Conservation (phyloP, 1,140 invertebrate genomes). For the Rhyacophila brunnea region DNA sequence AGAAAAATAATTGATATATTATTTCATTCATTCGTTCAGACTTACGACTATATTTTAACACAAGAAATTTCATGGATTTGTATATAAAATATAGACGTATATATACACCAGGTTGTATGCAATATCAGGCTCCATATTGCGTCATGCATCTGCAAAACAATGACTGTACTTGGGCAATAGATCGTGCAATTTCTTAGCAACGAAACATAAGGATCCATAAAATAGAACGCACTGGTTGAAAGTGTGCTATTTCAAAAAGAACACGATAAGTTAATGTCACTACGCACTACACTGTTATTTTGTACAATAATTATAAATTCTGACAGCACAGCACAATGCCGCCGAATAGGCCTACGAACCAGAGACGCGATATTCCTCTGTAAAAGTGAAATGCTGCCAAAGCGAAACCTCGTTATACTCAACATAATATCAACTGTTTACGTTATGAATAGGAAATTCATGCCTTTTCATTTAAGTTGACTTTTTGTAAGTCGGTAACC, state of each 20-base stretch:
- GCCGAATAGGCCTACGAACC: conserved; percentile 56
- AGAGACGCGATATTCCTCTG: conserved; percentile 55
- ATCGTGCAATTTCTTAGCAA: neutral
- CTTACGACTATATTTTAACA: too few relatives aligned
- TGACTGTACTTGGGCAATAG: neutral
- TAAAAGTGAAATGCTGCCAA: conserved; percentile 51
- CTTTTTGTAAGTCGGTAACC: conserved; percentile 56
- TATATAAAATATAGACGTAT: too few relatives aligned
- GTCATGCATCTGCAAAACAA: neutral
- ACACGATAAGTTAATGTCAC: neutral
- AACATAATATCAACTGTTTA: conserved; percentile 46
- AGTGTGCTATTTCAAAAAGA: neutral
- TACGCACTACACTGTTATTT: conserved; percentile 9
- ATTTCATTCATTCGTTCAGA: too few relatives aligned
- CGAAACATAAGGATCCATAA: neutral
- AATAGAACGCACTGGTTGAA: neutral
- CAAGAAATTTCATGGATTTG: too few relatives aligned
- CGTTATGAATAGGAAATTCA: conserved; percentile 54
- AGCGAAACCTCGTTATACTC: conserved; percentile 56
- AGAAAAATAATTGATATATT: too few relatives aligned
- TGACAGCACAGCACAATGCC: conserved; percentile 30
- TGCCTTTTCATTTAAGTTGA: conserved; percentile 68
- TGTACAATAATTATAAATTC: neutral
- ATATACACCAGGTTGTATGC: too few relatives aligned
- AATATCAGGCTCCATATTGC: neutral